Conservation (phyloP, 2,113 vertebrate species). For the Calidris pugnax region DNA sequence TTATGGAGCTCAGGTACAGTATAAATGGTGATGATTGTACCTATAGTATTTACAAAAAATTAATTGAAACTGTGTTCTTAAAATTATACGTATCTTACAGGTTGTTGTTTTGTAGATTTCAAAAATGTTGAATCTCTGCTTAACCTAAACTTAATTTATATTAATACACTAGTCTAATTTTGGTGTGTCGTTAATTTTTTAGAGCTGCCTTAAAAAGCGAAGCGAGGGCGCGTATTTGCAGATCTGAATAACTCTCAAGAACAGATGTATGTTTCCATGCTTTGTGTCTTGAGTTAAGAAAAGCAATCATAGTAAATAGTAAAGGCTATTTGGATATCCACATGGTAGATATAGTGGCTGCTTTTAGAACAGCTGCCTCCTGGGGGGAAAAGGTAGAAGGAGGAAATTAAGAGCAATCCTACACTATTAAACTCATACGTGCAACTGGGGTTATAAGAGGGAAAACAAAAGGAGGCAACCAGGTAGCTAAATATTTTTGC, state of each 20-base stretch:
- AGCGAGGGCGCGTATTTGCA: slow-evolving; percentile 3
- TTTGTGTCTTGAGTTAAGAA: slow-evolving; percentile 66
- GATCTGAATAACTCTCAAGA: slow-evolving; percentile 34
- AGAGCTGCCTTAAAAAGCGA: slow-evolving; percentile 28
- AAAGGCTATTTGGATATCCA: slow-evolving; percentile 65
- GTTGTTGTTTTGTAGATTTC: neutral
- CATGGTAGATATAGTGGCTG: slow-evolving; percentile 60
- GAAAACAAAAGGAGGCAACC: slow-evolving; percentile 49
- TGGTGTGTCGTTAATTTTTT: slow-evolving; percentile 1
- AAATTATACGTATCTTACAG: neutral
- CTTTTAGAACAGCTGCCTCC: slow-evolving; percentile 70
- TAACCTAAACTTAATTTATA: neutral
- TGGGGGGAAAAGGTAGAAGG: slow-evolving; percentile 58
- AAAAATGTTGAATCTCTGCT: neutral
- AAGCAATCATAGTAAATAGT: slow-evolving; percentile 64
- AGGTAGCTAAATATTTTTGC: slow-evolving; percentile 55
- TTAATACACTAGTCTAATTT: neutral
- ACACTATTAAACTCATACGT: slow-evolving; percentile 50
- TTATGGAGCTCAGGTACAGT: slow-evolving; percentile 90
- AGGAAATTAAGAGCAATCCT: slow-evolving; percentile 77
- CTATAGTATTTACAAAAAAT: neutral
- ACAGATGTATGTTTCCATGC: slow-evolving; percentile 63
- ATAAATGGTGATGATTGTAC: neutral
- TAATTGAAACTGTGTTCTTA: neutral
- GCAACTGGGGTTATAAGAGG: slow-evolving; percentile 33